Evolutionary conservation across 2,888 invertebrate genomes (phyloP).

Genomic region (Siphonodentalium dalli): DNA sequence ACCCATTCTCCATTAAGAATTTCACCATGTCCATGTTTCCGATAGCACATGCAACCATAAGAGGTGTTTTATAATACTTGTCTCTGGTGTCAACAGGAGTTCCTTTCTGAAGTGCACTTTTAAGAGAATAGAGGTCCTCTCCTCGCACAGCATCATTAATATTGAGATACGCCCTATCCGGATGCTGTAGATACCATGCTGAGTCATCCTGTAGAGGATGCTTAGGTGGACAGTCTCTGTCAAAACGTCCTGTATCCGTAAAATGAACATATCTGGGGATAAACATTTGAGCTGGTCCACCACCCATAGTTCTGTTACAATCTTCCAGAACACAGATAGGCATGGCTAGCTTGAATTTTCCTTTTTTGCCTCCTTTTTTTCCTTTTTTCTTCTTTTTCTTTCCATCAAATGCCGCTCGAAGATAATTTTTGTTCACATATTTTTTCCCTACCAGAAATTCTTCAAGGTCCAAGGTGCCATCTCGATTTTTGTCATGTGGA

Average conservation of each 20-base stretch:
- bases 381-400: conserved; percentile 65
- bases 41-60: conserved; percentile 61
- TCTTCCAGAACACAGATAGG: conserved; percentile 61
- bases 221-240: conserved; percentile 59
- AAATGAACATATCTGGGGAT: conserved; percentile 59
- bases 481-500: conserved; percentile 52
- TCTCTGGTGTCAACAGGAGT: conserved; percentile 60
- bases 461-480: conserved; percentile 58
- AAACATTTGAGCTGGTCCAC: conserved; percentile 61
- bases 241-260: conserved; percentile 62
- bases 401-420: conserved; percentile 62
- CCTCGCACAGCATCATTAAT: conserved; percentile 63
- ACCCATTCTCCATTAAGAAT: conserved; percentile 62
- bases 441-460: conserved; percentile 63
- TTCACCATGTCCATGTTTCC: conserved; percentile 60
- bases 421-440: conserved; percentile 63
- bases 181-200: conserved; percentile 63
- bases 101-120: conserved; percentile 55
- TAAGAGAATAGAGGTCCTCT: conserved; percentile 60
- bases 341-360: conserved; percentile 63
- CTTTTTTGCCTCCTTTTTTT: conserved; percentile 56
- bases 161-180: conserved; percentile 58
- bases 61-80: conserved; percentile 65
- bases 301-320: conserved; percentile 56
- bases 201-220: conserved; percentile 64